These are phyloP conservation scores for Eupristina koningsbergeri DNA, from an alignment of 1,140 invertebrate genomes.

Conservation along the genomic window DNA sequence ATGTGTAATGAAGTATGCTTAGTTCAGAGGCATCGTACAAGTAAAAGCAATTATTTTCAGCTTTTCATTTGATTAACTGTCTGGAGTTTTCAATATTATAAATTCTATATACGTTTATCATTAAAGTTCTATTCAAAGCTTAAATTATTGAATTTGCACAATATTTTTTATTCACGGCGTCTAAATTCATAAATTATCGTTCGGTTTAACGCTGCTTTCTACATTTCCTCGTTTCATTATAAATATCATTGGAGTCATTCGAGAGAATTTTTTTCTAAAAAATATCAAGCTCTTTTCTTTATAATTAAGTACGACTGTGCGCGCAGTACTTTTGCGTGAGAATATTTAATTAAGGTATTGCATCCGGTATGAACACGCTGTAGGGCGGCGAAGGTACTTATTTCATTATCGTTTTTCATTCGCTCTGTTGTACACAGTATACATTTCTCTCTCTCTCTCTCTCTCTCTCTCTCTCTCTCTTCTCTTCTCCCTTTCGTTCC, in stretches of 20 bases:
- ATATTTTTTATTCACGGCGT: no score
- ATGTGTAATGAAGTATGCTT: no score
- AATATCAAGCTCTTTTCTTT: slow-evolving; percentile 1
- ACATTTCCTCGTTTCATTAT: no score
- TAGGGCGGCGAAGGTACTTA: background rate
- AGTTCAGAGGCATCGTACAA: no score
- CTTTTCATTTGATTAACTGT: no score
- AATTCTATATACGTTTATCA: no score
- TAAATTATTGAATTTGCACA: no score
- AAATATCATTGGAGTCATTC: background rate
- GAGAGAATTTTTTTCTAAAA: background rate
- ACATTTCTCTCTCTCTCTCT: background rate
- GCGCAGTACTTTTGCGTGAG: slow-evolving; percentile 14
- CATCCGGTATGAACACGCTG: slow-evolving; percentile 1
- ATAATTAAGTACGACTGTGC: background rate
- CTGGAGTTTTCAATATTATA: no score
- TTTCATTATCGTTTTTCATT: slow-evolving; percentile 2
- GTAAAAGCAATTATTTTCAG: no score
- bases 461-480: background rate
- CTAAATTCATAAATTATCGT: no score
- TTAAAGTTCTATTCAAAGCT: no score
- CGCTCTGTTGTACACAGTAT: background rate
- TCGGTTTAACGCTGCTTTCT: no score
- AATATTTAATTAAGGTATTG: slow-evolving; percentile 45
- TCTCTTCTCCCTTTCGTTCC: background rate